phyloP scores from a whole-genome alignment of 2,888 invertebrate genomes.

The Hirtodrosophila trivittata region DNA sequence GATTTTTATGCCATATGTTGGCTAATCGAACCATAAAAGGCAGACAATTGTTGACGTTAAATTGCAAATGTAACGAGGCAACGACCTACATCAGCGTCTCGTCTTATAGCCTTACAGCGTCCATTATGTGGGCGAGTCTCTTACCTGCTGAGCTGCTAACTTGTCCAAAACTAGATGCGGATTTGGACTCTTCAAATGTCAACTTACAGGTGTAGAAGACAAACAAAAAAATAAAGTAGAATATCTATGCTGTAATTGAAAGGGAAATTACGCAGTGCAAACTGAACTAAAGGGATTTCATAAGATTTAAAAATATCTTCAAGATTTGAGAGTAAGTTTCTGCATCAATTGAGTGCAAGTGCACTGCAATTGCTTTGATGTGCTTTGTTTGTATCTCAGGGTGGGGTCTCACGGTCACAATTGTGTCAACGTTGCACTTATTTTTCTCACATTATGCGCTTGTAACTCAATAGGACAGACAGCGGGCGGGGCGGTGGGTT shows the following conservation, averaged over 20 bases:
- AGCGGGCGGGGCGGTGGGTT: neutral
- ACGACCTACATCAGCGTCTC: conserved; percentile 68
- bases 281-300: no score
- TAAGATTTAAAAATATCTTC: no score
- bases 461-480: conserved; percentile 48
- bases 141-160: neutral
- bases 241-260: neutral
- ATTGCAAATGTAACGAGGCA: conserved; percentile 25
- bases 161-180: conserved; percentile 9
- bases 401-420: conserved; percentile 42
- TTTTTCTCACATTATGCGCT: conserved; percentile 67
- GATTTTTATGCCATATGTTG: conserved; percentile 47
- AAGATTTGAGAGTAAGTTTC: no score
- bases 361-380: conserved; percentile 24
- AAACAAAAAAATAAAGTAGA: neutral
- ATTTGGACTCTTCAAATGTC: conserved; percentile 35
- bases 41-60: conserved; percentile 48
- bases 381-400: neutral
- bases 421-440: conserved; percentile 71
- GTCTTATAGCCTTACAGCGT: conserved; percentile 50
- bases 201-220: conserved; percentile 17
- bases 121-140: conserved; percentile 49
- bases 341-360: neutral
- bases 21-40: conserved; percentile 46
- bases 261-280: no score